These are phyloP conservation scores for Cotesia typhae DNA, from an alignment of 1,140 invertebrate genomes.

Conservation along the genomic window DNA sequence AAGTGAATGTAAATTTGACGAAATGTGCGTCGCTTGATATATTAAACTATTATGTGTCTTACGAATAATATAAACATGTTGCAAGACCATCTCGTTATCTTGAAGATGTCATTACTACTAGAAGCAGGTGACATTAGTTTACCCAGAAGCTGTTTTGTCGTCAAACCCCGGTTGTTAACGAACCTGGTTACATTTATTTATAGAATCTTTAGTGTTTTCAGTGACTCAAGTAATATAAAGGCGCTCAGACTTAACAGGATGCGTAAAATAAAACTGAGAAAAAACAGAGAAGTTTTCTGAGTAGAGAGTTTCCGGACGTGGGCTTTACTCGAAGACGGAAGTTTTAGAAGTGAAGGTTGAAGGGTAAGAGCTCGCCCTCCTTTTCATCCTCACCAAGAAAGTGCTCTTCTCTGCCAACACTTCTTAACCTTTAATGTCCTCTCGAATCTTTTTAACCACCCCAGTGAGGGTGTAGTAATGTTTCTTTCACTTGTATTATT, in stretches of 20 bases:
- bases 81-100: conserved; percentile 14
- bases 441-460: conserved; percentile 6
- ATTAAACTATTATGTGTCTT: no score
- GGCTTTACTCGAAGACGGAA: background rate
- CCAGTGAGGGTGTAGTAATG: background rate
- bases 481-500: conserved; percentile 16
- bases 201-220: background rate
- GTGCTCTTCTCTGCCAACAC: conserved; percentile 33
- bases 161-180: conserved; percentile 34
- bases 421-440: conserved; percentile 36
- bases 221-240: no score
- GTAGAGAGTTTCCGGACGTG: background rate
- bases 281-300: conserved; percentile 12
- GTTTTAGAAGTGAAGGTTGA: background rate
- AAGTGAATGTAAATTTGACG: no score
- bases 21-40: background rate
- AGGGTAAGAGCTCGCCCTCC: background rate
- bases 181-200: conserved; percentile 36
- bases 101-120: conserved; percentile 24
- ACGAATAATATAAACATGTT: no score
- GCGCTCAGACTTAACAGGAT: background rate
- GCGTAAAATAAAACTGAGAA: background rate
- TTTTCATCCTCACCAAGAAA: conserved; percentile 4
- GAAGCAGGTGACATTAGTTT: conserved; percentile 19
- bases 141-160: background rate